Evolutionary conservation across 2,888 invertebrate genomes (phyloP), one percentile per base, ranked within the genome.

Genomic region (Drosophila histrio): DNA sequence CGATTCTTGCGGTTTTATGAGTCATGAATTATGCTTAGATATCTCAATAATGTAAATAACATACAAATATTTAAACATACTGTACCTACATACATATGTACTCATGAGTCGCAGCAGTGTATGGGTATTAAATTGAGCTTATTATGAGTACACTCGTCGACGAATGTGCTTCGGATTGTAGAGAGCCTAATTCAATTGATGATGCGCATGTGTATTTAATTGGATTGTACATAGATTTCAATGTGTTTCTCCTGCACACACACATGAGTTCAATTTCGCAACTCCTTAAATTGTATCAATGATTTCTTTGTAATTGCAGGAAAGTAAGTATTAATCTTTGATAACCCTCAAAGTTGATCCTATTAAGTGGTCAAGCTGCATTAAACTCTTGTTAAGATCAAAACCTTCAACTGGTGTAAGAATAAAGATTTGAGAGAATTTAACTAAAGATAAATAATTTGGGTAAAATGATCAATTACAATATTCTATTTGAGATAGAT

Each of bases 1-100:
- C 50, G 52, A 52, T 52, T 65, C 36, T 53, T 67, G 17, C 1
- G 36, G 50, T 65, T 71, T 71, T 71, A 71, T 52, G 47, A 65
- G 28, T 43, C 59, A 65, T 52, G 47, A 71, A 59, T 43, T 60
- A 26, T 24, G 38, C 15, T 59, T 21, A 7, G 17, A 52, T 41
- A 30, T 38, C 28, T 21, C 3, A 17, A 43, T 39, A 11, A 60
- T 66, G 49, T 32, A 38, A 60, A 66, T 58, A 36, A 7, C 0
- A 44, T 5, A 30, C 28, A 47, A 22, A 2, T 13, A 22, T 32
- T 38, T 38, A 19, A 44, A 7, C 15, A 41, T 21, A 22, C 49
- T n/a, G n/a, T n/a, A 49, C 24, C 13, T 26, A n/a, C 43, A 21
- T 24, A 19, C 15, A 8, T 17, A 39, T 17, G 11, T 30, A 34